Evolutionary conservation across 1,140 invertebrate genomes (phyloP).

Genomic region (Tenebrio molitor): DNA sequence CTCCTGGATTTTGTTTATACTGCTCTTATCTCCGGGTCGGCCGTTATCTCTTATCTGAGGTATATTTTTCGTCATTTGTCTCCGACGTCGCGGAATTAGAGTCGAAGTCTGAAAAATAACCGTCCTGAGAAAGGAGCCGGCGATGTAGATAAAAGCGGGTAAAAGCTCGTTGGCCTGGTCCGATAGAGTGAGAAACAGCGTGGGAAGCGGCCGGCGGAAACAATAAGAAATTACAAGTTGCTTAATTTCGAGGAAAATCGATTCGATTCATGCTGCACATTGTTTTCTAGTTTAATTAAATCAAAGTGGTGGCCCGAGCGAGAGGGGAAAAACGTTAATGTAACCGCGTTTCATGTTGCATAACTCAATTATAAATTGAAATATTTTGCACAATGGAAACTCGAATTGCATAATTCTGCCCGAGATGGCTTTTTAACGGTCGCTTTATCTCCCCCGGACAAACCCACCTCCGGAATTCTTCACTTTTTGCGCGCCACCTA

Average conservation of each 20-base stretch:
- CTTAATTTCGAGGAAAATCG: slow-evolving; percentile 8
- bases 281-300: slow-evolving; percentile 29
- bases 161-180: too few species aligned
- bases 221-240: slow-evolving; percentile 13
- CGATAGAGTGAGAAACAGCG: too few species aligned
- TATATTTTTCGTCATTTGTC: slow-evolving; percentile 20
- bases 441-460: too few species aligned
- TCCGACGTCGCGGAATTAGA: not conserved
- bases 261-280: slow-evolving; percentile 20
- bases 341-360: slow-evolving; percentile 10
- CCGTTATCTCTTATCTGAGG: slow-evolving; percentile 5
- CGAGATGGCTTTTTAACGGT: not conserved
- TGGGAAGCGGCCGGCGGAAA: too few species aligned
- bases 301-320: not conserved
- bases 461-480: too few species aligned
- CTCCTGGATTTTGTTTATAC: too few species aligned
- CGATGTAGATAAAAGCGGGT: slow-evolving; percentile 6
- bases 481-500: too few species aligned
- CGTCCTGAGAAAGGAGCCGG: not conserved
- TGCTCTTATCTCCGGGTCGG: too few species aligned
- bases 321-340: slow-evolving; percentile 8
- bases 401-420: not conserved
- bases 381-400: slow-evolving; percentile 11
- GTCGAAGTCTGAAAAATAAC: not conserved
- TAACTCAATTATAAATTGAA: slow-evolving; percentile 18